Evolutionary conservation across 2,888 invertebrate species (phyloP).

Genomic region (Chrysomela aeneicollis): DNA sequence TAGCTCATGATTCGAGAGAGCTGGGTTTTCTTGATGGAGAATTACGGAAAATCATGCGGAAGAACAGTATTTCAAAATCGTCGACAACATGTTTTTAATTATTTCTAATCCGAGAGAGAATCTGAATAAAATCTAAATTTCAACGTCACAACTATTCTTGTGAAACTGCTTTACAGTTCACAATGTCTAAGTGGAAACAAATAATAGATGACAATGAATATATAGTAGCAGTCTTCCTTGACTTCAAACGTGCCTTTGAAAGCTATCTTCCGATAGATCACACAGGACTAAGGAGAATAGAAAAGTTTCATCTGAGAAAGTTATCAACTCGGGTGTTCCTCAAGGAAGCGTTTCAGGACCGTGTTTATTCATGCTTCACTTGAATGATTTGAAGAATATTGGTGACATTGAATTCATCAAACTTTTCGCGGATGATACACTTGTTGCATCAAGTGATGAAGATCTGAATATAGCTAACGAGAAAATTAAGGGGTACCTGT

Average conservation of each 20-base stretch:
- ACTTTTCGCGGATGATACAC: too few species aligned
- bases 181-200: slow-evolving; percentile 10
- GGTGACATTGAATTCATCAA: too few species aligned
- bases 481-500: background rate
- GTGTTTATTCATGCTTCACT: background rate
- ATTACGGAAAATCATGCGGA: too few species aligned
- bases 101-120: too few species aligned
- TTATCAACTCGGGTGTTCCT: background rate
- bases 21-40: too few species aligned
- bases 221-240: slow-evolving; percentile 1
- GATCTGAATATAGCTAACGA: background rate
- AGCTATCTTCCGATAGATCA: slow-evolving; percentile 2
- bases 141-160: slow-evolving; percentile 7
- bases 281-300: background rate
- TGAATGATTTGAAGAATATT: background rate
- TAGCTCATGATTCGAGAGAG: too few species aligned
- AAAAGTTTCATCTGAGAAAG: background rate
- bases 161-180: slow-evolving; percentile 12
- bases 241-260: slow-evolving; percentile 14
- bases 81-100: too few species aligned
- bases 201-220: slow-evolving; percentile 1
- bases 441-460: background rate
- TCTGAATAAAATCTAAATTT: too few species aligned
- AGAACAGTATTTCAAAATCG: too few species aligned
- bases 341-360: background rate